These are phyloP conservation scores for Leuctra nigra DNA, from an alignment of 2,888 invertebrate genomes.

Conservation along the genomic window DNA sequence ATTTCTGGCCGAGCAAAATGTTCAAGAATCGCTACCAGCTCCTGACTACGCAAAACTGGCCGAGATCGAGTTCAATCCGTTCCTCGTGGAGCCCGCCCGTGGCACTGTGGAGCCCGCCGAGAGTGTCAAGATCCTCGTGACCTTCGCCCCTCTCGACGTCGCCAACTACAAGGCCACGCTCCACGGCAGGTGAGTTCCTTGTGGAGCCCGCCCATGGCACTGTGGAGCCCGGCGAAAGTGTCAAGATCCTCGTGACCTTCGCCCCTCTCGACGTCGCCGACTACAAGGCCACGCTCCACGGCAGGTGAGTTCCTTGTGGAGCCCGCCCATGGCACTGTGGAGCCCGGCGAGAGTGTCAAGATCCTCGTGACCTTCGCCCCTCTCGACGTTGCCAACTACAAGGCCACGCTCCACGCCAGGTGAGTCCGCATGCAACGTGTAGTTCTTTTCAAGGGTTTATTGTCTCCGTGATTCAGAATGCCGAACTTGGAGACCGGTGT, in stretches of 20 bases:
- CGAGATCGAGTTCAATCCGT: slow-evolving; percentile 42
- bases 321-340: slow-evolving; percentile 44
- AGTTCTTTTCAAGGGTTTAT: not conserved
- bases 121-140: slow-evolving; percentile 42
- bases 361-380: slow-evolving; percentile 52
- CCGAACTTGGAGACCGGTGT: slow-evolving; percentile 45
- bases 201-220: slow-evolving; percentile 42
- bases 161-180: slow-evolving; percentile 48
- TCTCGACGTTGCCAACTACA: slow-evolving; percentile 47
- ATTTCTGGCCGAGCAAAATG: not conserved
- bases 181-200: slow-evolving; percentile 40
- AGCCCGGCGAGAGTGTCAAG: slow-evolving; percentile 39
- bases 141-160: slow-evolving; percentile 51
- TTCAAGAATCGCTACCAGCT: not conserved
- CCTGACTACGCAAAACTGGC: slow-evolving; percentile 22
- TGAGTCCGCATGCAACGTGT: no score
- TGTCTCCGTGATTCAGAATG: slow-evolving; percentile 37
- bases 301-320: slow-evolving; percentile 38
- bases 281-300: slow-evolving; percentile 47
- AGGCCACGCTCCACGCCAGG: slow-evolving; percentile 48
- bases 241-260: slow-evolving; percentile 47
- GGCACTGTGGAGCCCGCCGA: slow-evolving; percentile 44
- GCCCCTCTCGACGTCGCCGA: slow-evolving; percentile 49
- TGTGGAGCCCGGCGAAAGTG: slow-evolving; percentile 42
- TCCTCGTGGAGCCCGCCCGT: slow-evolving; percentile 45